These are phyloP conservation scores for Forpus xanthops DNA, from an alignment of 2,797 vertebrate species.

Conservation along the genomic window DNA sequence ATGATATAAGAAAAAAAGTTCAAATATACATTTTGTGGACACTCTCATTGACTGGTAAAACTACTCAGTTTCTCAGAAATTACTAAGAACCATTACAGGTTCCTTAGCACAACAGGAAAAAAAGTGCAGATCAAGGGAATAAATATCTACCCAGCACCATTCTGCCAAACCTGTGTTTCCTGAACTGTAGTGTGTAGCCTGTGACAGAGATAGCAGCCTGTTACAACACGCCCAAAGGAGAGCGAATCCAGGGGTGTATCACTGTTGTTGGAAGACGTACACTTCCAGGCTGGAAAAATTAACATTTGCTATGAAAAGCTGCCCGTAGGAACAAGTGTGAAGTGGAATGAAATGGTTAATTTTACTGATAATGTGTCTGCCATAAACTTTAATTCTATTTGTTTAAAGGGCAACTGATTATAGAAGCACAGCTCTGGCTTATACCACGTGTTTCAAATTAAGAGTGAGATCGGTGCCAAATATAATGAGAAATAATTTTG, in stretches of 20 bases:
- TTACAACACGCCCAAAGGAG: neutral
- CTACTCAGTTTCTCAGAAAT: neutral
- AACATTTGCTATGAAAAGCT: neutral
- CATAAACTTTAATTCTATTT: slow-evolving; percentile 3
- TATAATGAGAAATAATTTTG: neutral
- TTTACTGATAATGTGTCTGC: neutral
- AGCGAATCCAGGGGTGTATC: neutral
- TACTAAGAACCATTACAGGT: neutral
- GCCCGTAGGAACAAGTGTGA: neutral
- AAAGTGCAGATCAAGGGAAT: neutral
- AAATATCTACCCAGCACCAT: neutral
- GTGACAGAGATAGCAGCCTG: neutral
- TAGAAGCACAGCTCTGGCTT: neutral
- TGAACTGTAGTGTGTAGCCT: neutral
- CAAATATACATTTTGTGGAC: neutral
- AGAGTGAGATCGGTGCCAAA: slow-evolving; percentile 19
- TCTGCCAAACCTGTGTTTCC: neutral
- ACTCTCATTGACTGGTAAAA: neutral
- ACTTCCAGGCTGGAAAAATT: neutral
- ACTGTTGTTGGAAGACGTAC: neutral
- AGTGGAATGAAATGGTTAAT: neutral
- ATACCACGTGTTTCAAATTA: slow-evolving; percentile 29
- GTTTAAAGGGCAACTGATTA: slow-evolving; percentile 11
- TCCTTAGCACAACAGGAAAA: neutral
- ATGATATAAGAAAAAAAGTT: neutral